phyloP scores from a whole-genome alignment of 1,140 invertebrate species.

The Drosophila takahashii region DNA sequence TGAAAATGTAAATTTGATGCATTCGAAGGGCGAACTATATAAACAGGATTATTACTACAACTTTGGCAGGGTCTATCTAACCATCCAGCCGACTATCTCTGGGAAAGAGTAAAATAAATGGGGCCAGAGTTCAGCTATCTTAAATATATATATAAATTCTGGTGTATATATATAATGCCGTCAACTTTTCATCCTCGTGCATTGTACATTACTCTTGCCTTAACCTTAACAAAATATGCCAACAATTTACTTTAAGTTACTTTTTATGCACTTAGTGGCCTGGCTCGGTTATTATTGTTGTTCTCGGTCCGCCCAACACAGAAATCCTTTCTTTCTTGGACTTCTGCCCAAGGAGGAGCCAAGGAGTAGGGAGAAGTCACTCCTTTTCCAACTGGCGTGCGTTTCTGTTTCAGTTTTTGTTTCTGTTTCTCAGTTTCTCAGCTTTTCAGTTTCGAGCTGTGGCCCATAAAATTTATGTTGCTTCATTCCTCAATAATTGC shows the following conservation, averaged over 20 bases:
- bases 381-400: slow-evolving; percentile 39
- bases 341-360: slow-evolving; percentile 38
- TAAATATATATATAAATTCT: slow-evolving; percentile 12
- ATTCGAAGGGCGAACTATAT: slow-evolving; percentile 36
- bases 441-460: slow-evolving; percentile 38
- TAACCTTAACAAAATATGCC: slow-evolving; percentile 77
- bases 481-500: slow-evolving; percentile 82
- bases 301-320: slow-evolving; percentile 40
- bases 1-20: slow-evolving; percentile 78
- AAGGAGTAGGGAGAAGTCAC: slow-evolving; percentile 8
- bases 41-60: slow-evolving; percentile 33
- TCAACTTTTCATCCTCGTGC: slow-evolving; percentile 51
- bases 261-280: slow-evolving; percentile 81
- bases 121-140: slow-evolving; percentile 30
- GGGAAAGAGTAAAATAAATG: slow-evolving; percentile 42
- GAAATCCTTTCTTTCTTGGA: slow-evolving; percentile 60
- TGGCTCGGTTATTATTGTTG: slow-evolving; percentile 58
- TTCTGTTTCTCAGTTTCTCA: slow-evolving; percentile 8
- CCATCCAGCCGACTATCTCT: slow-evolving; percentile 1
- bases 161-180: slow-evolving; percentile 35
- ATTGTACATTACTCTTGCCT: slow-evolving; percentile 67
- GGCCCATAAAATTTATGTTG: slow-evolving; percentile 81
- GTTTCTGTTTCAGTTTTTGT: slow-evolving; percentile 20
- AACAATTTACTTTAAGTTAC: slow-evolving; percentile 80
- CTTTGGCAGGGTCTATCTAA: neutral